Evolutionary conservation across 2,888 invertebrate genomes (phyloP), one percentile per base, ranked within the genome.

Genomic region (Entomobrya proxima): DNA sequence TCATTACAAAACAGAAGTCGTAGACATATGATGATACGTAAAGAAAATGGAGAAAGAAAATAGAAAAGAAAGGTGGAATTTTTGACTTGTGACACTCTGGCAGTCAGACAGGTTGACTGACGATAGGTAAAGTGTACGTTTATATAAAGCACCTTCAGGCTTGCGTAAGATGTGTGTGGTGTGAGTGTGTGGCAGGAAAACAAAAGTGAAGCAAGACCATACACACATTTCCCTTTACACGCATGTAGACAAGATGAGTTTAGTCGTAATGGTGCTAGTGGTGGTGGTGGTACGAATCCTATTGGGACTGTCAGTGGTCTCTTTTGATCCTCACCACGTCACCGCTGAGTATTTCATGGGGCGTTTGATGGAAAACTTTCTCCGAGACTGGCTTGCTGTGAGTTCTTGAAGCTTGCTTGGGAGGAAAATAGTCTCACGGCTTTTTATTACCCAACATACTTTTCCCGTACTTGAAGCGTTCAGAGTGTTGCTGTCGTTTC

Each of bases 81-180:
- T 74, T 85, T 74, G 85, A 85, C 85, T 85, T 85, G 79, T 79
- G 79, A 79, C 85, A 85, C 78, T 75, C 75, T n/a, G 27, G 32
- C 40, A 69, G 40, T 84, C 47, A 47, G 58, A 13, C 15, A 84
- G 15, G 37, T 27, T 82, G 76, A 55, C 76, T 76, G 67, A 75
- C 32, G 35, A 7, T 6, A 24, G 24, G 44, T n/a, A 44, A 44
- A 40, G 69, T 44, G 15, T 0, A 15, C n/a, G 24, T 44, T 13
- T 27, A 69, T 18, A 69, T 37, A 72, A 30, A 30, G 18, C 18
- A 72, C 30, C n/a, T n/a, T n/a, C n/a, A n/a, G n/a, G n/a, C n/a
- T n/a, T n/a, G 47, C 30, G 15, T 5, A 18, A 47, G 72, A 18
- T 72, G 50, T 72, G 5, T 32, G 50, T 67, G 30, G 47, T 64